Evolutionary conservation across 2,797 vertebrate species (phyloP), one percentile per base, ranked within the genome.

Genomic region (Mionectes olivaceus): DNA sequence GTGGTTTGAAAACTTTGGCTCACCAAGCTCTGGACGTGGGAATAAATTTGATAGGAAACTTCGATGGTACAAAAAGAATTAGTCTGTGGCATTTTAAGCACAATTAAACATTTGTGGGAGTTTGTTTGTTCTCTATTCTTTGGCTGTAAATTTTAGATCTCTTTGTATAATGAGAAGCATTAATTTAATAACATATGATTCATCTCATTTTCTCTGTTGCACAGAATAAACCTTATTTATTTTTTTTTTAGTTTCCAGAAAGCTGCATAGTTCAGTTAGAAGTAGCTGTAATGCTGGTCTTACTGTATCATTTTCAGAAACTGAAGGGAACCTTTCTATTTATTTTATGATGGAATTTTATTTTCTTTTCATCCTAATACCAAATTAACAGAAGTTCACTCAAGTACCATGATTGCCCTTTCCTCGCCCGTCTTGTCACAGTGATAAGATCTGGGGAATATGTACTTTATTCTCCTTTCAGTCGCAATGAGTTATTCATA

Each of bases 51-150:
- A 89, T 92, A 95, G 56, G 95, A 95, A 87, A 50, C 33, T 87
- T 93, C 8, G 4, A 60, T 92, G 59, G 52, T 83, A 96, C 92
- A 95, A 96, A 97, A 90, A 23, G 19, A 95, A 95, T 91, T 93
- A 89, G 86, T 93, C 84, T 76, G 28, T 94, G 75, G 79, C 93
- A 69, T 96, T 93, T 97, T 96, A 94, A 96, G 86, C 78, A 87
- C 82, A 84, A 95, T 97, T 97, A 96, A 97, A 95, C 93, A 89
- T 94, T 92, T 91, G 88, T 92, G 56, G 88, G 75, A 89, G 86
- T 93, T 91, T 96, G 49, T 89, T 92, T 86, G 90, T 95, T 95
- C 83, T 96, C 50, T 94, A 17, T 93, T 95, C 87, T 89, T 73
- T 87, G 68, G 85, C 71, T 96, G 67, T 94, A 96, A 93, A 92